Conservation (phyloP, 2,888 invertebrate species). For the Drosophila emarginata region DNA sequence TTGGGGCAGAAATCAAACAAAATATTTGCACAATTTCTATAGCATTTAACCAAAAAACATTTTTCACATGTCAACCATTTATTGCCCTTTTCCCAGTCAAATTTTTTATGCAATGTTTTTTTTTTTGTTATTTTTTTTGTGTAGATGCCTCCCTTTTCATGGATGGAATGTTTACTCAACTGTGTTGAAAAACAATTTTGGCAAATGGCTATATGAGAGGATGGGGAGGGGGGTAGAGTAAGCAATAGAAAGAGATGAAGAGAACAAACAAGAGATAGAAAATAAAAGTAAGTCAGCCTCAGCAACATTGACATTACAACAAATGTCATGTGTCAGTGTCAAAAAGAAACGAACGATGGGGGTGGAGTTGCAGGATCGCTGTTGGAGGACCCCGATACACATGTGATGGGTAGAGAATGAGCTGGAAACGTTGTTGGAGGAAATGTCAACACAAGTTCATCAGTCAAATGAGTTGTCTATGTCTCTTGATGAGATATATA, state of each 20-base stretch:
- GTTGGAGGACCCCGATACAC: slow-evolving; percentile 43
- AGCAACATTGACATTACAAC: slow-evolving; percentile 63
- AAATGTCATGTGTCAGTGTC: slow-evolving; percentile 79
- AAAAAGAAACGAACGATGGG: slow-evolving; percentile 41
- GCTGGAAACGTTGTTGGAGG: slow-evolving; percentile 31
- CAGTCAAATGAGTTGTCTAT: slow-evolving; percentile 81
- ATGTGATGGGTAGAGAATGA: background rate
- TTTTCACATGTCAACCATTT: slow-evolving; percentile 26
- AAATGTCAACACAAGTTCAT: slow-evolving; percentile 80
- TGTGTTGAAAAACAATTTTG: slow-evolving; percentile 81
- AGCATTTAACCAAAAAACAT: slow-evolving; percentile 21
- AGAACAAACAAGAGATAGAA: slow-evolving; percentile 19
- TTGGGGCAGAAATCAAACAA: slow-evolving; percentile 26
- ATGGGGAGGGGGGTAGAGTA: slow-evolving; percentile 12
- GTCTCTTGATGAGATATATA: slow-evolving; percentile 34
- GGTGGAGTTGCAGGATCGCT: too few species aligned
- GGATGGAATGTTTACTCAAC: slow-evolving; percentile 77
- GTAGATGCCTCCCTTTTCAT: background rate
- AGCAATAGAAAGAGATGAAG: slow-evolving; percentile 24
- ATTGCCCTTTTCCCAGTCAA: slow-evolving; percentile 17
- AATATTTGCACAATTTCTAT: slow-evolving; percentile 20
- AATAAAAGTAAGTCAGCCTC: slow-evolving; percentile 39
- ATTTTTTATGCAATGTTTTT: slow-evolving; percentile 20
- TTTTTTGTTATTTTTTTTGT: slow-evolving; percentile 22
- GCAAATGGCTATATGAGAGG: slow-evolving; percentile 67